Base-by-base conservation (phyloP, 2,888 invertebrate genomes). In the Pristionchus maxplancki region DNA sequence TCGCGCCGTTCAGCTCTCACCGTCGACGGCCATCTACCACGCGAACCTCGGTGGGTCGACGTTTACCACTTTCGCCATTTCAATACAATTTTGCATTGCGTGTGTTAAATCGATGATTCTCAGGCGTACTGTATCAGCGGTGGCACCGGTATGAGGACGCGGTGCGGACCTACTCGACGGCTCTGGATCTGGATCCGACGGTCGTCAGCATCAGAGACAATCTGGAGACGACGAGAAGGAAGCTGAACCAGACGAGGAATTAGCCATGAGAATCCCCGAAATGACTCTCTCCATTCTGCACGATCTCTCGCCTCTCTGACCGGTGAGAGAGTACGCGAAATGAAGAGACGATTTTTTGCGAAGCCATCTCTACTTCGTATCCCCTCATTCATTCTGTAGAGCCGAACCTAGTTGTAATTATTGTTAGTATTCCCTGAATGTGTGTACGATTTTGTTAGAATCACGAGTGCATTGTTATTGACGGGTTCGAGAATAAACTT, bases 11-110 rank as follows among this genome's bases (percentile, higher is more conserved):
- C 95, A 96, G 85, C 95, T 97, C 64, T 93, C 95, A 88, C 96
- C 96, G 17, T 95, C 96, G 20, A 97, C 97, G 95, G 96, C 97
- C n/a, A 96, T 97, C 88, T 97, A 97, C 95, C 97, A 97, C 94
- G 96, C 97, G 2, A 98, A 99, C 96, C 96, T 98, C 92, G 98
- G 98, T 97, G 82, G 17, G 53, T 15, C 58, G 40, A 44, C 74
- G 31, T 78, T 78, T 44, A n/a, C 28, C 44, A 78, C n/a, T 78
- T 78, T 44, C 44, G 8, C 28, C 37, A 28, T 37, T 74, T 40
- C 40, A 24, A 5, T 20, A 24, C 9, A 44, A 78, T 48, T 48
- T 44, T 15, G n/a, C 44, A 78, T 44, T 48, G 78, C 78, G 48
- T 78, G 78, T n/a, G 44, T n/a, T 48, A 78, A 44, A n/a, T 48